Evolutionary conservation across 2,113 vertebrate species (phyloP).

Genomic region (Erinaceus europaeus): DNA sequence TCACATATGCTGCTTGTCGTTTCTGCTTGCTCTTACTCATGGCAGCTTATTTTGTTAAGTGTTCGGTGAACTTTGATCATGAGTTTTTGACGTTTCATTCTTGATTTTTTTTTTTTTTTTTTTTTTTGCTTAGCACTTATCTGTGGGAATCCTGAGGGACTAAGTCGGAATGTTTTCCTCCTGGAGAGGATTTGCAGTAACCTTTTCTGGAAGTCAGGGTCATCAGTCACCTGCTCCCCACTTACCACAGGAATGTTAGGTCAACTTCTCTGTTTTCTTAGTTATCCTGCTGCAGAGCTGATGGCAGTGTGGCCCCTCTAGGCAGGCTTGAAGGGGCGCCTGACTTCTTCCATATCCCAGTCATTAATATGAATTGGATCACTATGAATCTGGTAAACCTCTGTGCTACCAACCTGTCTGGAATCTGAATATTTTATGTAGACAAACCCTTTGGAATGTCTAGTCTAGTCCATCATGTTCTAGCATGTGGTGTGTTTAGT

Average conservation of each 20-base stretch:
- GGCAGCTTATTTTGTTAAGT: background rate
- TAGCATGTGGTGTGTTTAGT: background rate
- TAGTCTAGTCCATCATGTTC: background rate
- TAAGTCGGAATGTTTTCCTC: background rate
- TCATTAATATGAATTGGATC: background rate
- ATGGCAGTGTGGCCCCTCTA: background rate
- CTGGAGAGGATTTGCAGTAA: background rate
- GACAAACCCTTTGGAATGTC: background rate
- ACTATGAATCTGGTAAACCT: too few relatives aligned
- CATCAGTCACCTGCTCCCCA: background rate
- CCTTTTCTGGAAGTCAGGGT: background rate
- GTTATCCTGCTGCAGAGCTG: background rate
- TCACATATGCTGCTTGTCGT: background rate
- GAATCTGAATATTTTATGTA: background rate
- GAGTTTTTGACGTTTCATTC: too few relatives aligned
- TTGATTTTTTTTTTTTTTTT: too few relatives aligned
- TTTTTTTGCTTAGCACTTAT: background rate
- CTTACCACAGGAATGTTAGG: background rate
- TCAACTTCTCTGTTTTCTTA: background rate
- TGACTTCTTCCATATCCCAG: background rate
- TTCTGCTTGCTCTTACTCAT: background rate
- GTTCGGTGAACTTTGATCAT: background rate
- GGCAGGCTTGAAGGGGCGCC: background rate
- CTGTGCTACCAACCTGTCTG: too few relatives aligned
- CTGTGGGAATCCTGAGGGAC: background rate